These are phyloP conservation scores for Chascanopsetta lugubris DNA, from an alignment of 2,113 vertebrate species.

Conservation along the genomic window DNA sequence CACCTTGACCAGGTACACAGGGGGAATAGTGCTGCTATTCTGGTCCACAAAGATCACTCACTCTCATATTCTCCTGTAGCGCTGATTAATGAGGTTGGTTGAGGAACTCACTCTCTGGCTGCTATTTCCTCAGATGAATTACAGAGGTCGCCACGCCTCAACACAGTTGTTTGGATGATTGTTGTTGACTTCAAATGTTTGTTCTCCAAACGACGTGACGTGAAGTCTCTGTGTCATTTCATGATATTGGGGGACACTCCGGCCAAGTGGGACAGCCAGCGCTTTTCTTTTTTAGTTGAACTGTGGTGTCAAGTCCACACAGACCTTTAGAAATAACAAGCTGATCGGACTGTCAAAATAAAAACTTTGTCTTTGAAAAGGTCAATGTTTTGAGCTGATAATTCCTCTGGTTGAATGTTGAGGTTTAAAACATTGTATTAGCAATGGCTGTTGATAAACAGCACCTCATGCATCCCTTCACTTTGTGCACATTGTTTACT, in stretches of 20 bases:
- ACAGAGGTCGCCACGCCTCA: background rate
- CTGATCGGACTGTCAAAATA: conserved; percentile 1
- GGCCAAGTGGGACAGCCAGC: background rate
- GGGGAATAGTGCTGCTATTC: conserved; percentile 41
- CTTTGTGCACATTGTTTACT: no score
- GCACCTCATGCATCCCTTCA: no score
- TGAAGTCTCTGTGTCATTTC: background rate
- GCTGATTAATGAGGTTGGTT: conserved; percentile 10
- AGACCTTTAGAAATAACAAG: background rate
- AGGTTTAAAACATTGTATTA: no score
- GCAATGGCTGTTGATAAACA: no score
- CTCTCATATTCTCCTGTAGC: background rate
- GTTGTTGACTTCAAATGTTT: background rate
- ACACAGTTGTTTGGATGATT: background rate
- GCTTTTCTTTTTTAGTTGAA: background rate
- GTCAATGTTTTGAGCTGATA: background rate
- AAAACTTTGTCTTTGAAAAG: background rate
- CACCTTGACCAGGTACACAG: conserved; percentile 38
- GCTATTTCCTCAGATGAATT: no score
- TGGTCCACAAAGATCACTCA: conserved; percentile 28
- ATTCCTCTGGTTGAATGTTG: no score
- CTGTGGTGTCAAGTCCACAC: background rate
- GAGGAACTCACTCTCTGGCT: background rate
- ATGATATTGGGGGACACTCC: background rate
- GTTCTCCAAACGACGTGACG: no score